phyloP scores from a whole-genome alignment of 2,888 invertebrate species.

The Lasioglossum villosulum region DNA sequence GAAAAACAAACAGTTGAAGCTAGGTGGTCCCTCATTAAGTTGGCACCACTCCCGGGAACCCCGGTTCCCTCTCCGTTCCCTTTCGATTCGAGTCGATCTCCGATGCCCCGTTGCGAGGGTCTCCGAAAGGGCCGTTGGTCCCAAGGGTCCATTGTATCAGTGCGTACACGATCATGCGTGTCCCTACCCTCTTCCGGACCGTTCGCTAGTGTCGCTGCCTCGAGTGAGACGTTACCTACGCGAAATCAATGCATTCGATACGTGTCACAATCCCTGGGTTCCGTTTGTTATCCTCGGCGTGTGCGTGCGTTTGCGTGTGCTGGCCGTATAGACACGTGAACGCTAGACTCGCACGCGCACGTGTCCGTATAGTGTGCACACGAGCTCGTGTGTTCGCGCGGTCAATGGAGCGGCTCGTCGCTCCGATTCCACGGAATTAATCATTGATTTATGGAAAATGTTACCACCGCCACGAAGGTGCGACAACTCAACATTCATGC shows the following conservation, averaged over 20 bases:
- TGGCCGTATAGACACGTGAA: slow-evolving; percentile 53
- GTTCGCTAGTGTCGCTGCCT: slow-evolving; percentile 41
- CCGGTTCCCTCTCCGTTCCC: slow-evolving; percentile 69
- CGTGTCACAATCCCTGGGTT: slow-evolving; percentile 72
- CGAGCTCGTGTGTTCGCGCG: slow-evolving; percentile 12
- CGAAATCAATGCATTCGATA: slow-evolving; percentile 80
- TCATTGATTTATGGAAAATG: slow-evolving; percentile 54
- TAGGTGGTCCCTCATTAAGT: slow-evolving; percentile 80
- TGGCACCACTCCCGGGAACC: slow-evolving; percentile 75
- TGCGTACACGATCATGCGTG: not conserved
- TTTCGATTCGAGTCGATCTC: slow-evolving; percentile 71
- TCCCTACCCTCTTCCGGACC: slow-evolving; percentile 12
- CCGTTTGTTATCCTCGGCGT: slow-evolving; percentile 27
- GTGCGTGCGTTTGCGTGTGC: not conserved
- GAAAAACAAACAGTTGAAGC: slow-evolving; percentile 77
- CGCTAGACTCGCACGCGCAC: slow-evolving; percentile 38
- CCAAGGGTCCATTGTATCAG: slow-evolving; percentile 69
- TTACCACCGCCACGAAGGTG: slow-evolving; percentile 22
- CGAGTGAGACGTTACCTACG: slow-evolving; percentile 79
- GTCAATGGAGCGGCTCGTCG: slow-evolving; percentile 34
- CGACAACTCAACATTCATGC: not conserved
- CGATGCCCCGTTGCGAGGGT: slow-evolving; percentile 68
- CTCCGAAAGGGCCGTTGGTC: slow-evolving; percentile 68
- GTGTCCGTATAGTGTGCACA: slow-evolving; percentile 39
- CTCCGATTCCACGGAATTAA: slow-evolving; percentile 47